Conservation (phyloP, 2,113 vertebrate genomes). For the Lepidothrix coronata region DNA sequence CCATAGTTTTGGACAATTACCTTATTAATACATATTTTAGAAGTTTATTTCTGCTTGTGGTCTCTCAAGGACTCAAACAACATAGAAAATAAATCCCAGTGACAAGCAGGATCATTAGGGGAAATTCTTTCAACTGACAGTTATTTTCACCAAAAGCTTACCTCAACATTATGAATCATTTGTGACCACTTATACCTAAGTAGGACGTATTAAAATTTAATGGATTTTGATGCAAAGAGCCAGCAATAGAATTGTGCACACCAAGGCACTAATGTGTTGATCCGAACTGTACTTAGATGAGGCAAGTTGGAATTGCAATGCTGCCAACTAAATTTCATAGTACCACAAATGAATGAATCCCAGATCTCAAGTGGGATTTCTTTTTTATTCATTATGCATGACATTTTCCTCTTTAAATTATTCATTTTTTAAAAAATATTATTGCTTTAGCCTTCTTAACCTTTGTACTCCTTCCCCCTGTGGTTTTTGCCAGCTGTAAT, state of each 20-base stretch:
- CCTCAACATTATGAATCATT: conserved; percentile 71
- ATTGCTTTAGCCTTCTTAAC: conserved; percentile 66
- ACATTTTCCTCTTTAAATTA: conserved; percentile 75
- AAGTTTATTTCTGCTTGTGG: not conserved
- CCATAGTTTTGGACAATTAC: not conserved
- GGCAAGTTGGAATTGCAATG: conserved; percentile 36
- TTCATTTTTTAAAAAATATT: conserved; percentile 57
- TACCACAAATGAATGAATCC: conserved; percentile 67
- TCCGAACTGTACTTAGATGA: conserved; percentile 64
- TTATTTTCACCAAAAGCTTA: conserved; percentile 68
- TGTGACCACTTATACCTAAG: conserved; percentile 73
- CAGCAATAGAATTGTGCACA: conserved; percentile 42
- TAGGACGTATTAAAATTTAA: conserved; percentile 74
- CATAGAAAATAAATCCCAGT: conserved; percentile 35
- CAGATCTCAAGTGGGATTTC: conserved; percentile 53
- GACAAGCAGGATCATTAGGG: conserved; percentile 50
- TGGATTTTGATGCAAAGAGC: conserved; percentile 55
- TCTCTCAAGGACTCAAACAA: conserved; percentile 8
- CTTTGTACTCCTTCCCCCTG: conserved; percentile 32
- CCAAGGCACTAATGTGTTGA: conserved; percentile 68
- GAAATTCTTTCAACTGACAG: conserved; percentile 43
- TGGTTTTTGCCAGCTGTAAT: conserved; percentile 42
- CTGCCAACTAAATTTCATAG: conserved; percentile 57
- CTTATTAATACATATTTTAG: not conserved
- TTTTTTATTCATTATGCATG: conserved; percentile 76